Evolutionary conservation across 2,797 vertebrate genomes (phyloP).

Genomic region (Gymnocypris eckloni): DNA sequence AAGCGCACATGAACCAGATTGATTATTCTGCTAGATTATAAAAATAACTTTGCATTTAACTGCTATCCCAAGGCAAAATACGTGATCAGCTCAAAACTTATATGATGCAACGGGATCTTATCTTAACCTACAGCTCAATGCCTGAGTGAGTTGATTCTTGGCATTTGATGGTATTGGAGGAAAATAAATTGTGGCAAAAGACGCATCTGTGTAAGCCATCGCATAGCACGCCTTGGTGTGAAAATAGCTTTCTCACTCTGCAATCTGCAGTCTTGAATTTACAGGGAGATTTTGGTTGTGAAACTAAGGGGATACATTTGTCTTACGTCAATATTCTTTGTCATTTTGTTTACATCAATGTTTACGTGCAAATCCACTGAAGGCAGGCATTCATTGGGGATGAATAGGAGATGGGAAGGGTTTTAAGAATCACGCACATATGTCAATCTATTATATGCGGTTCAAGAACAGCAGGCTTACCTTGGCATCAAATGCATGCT

Average conservation of each 20-base stretch:
- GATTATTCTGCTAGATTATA: slow-evolving; percentile 67
- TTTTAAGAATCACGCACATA: background rate
- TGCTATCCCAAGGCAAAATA: slow-evolving; percentile 62
- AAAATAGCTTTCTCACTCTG: slow-evolving; percentile 16
- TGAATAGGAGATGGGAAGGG: background rate
- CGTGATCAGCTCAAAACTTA: slow-evolving; percentile 59
- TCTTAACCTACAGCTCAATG: slow-evolving; percentile 69
- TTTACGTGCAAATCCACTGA: slow-evolving; percentile 18
- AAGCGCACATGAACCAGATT: slow-evolving; percentile 67
- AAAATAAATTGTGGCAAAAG: slow-evolving; percentile 62
- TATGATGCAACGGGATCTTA: slow-evolving; percentile 62
- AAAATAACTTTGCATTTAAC: slow-evolving; percentile 52
- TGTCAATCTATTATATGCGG: background rate
- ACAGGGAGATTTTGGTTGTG: background rate
- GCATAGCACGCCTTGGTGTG: slow-evolving; percentile 25
- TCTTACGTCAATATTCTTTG: background rate
- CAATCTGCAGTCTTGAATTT: slow-evolving; percentile 13
- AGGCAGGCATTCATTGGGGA: background rate
- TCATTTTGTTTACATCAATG: background rate
- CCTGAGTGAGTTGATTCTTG: slow-evolving; percentile 64
- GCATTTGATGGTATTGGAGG: slow-evolving; percentile 62
- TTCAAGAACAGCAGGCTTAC: slow-evolving; percentile 71
- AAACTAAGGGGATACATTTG: background rate
- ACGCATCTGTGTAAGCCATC: slow-evolving; percentile 17
- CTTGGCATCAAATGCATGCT: slow-evolving; percentile 98